Conservation (phyloP, 2,797 vertebrate species). For the Sebastolobus altivelis region DNA sequence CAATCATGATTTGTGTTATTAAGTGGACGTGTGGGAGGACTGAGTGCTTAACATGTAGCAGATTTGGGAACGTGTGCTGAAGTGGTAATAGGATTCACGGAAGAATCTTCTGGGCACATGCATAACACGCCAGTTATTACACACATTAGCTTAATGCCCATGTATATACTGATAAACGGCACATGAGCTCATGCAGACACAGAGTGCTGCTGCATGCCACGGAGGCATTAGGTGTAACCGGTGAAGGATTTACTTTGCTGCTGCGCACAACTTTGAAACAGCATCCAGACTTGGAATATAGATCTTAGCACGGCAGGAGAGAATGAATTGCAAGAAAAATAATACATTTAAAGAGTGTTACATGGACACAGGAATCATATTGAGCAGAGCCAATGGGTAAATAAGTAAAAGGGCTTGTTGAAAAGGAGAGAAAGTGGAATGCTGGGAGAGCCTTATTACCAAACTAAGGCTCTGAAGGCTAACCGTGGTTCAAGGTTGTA, state of each 20-base stretch:
- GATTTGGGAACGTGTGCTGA: slow-evolving; percentile 47
- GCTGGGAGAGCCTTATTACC: slow-evolving; percentile 64
- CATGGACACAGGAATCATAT: slow-evolving; percentile 24
- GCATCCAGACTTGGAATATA: slow-evolving; percentile 32
- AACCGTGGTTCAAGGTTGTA: slow-evolving; percentile 83
- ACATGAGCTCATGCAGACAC: slow-evolving; percentile 36
- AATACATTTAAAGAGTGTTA: slow-evolving; percentile 32
- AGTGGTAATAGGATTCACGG: slow-evolving; percentile 45
- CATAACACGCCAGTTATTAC: slow-evolving; percentile 23
- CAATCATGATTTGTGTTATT: slow-evolving; percentile 65
- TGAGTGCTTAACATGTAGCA: slow-evolving; percentile 52
- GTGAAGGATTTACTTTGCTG: slow-evolving; percentile 32
- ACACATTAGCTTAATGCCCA: slow-evolving; percentile 35
- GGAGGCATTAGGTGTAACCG: slow-evolving; percentile 38
- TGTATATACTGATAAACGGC: slow-evolving; percentile 42
- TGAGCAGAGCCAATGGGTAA: slow-evolving; percentile 47
- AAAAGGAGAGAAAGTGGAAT: slow-evolving; percentile 61
- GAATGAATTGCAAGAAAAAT: slow-evolving; percentile 33
- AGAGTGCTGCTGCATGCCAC: slow-evolving; percentile 29
- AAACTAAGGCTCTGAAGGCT: slow-evolving; percentile 74
- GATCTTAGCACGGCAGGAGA: slow-evolving; percentile 31
- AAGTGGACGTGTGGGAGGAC: slow-evolving; percentile 58
- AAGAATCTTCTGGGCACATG: slow-evolving; percentile 32
- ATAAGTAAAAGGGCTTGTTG: slow-evolving; percentile 59
- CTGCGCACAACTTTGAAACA: slow-evolving; percentile 29